phyloP scores from a whole-genome alignment of 2,797 vertebrate genomes.

The Tenualosa thibaudeaui region DNA sequence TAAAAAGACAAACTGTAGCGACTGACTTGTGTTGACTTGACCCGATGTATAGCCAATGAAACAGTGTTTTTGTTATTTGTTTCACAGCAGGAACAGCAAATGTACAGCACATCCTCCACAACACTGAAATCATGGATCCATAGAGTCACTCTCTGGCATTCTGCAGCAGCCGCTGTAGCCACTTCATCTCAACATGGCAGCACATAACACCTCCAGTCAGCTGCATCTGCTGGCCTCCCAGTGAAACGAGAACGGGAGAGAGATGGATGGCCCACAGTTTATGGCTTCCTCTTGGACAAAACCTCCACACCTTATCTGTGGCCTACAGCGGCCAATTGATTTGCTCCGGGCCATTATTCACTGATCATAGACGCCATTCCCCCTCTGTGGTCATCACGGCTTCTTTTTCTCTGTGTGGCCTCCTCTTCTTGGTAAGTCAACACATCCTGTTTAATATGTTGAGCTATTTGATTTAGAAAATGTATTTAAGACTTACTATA shows the following conservation, averaged over 20 bases:
- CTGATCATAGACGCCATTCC: conserved; percentile 8
- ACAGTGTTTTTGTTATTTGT: background rate
- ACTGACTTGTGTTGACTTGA: background rate
- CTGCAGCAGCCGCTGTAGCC: too few species aligned
- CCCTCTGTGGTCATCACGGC: background rate
- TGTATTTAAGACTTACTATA: too few species aligned
- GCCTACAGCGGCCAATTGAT: conserved; percentile 77
- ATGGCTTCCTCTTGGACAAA: conserved; percentile 69
- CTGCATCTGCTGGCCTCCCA: conserved; percentile 70
- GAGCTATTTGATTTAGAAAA: too few species aligned
- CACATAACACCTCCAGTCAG: background rate
- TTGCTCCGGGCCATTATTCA: conserved; percentile 78
- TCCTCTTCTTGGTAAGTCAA: background rate
- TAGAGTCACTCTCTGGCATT: background rate
- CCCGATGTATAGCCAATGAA: background rate
- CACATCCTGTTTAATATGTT: background rate
- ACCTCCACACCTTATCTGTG: conserved; percentile 68
- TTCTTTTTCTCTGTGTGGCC: background rate
- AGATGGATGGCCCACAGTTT: conserved; percentile 75
- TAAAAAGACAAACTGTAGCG: background rate
- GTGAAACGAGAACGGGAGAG: conserved; percentile 58
- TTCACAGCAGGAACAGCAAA: background rate
- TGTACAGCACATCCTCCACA: too few species aligned
- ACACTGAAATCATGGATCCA: background rate
- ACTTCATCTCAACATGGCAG: background rate